phyloP scores from a whole-genome alignment of 1,140 invertebrate genomes.

The Drepana arcuata region DNA sequence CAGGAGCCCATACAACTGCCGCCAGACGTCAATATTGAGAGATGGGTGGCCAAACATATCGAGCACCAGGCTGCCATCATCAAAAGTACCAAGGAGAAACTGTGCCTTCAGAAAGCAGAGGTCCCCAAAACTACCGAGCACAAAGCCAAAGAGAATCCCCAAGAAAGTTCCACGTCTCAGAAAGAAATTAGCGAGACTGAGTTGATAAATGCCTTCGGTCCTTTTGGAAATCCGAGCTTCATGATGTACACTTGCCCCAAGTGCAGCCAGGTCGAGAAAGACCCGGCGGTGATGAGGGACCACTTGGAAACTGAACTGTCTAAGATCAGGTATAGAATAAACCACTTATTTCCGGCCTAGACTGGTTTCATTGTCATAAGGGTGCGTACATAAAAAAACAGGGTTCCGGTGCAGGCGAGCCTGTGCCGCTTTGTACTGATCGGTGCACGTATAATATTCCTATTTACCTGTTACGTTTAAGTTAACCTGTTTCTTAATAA shows the following conservation, averaged over 20 bases:
- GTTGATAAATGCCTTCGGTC: constrained; percentile 35
- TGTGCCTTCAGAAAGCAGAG: constrained; percentile 26
- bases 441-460: no score
- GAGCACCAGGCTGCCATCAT: constrained; percentile 37
- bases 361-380: no score
- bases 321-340: constrained; percentile 54
- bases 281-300: constrained; percentile 32
- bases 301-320: constrained; percentile 51
- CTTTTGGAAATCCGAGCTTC: constrained; percentile 26
- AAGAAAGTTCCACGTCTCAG: neutral
- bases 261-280: constrained; percentile 22
- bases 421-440: no score
- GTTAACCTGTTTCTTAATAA: no score
- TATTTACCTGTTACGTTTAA: no score
- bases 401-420: no score
- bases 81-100: constrained; percentile 28
- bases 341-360: no score
- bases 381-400: no score
- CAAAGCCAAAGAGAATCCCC: neutral
- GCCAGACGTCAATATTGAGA: constrained; percentile 31
- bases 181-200: constrained; percentile 7
- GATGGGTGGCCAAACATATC: constrained; percentile 35
- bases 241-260: constrained; percentile 40
- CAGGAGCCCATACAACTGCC: constrained; percentile 31
- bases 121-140: neutral